Percentiles rank a stretch among this genome's conserved stretches.
These are phyloP conservation scores for Sturnira hondurensis DNA, from an alignment of 2,113 vertebrate genomes.

Conservation along the genomic window DNA sequence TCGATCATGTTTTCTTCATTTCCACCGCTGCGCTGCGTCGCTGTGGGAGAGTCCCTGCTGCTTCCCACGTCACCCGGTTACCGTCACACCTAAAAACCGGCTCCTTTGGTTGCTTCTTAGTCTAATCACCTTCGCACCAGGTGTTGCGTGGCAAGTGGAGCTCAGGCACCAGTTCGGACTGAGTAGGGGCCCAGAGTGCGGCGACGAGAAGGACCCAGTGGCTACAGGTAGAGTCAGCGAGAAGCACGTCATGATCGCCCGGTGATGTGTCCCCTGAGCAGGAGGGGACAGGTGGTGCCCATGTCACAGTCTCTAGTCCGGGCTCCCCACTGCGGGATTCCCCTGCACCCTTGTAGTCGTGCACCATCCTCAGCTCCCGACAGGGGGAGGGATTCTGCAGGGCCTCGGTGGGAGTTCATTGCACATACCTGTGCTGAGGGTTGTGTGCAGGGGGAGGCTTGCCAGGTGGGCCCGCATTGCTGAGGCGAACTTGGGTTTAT, in stretches of 20 bases:
- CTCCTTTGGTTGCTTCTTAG: too few species aligned
- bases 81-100: too few species aligned
- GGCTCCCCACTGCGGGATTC: background rate
- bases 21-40: background rate
- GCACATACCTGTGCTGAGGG: background rate
- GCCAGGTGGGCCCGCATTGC: too few species aligned
- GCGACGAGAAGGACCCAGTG: background rate
- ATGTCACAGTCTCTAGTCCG: too few species aligned
- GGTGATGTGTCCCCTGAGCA: background rate
- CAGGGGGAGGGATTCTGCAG: background rate
- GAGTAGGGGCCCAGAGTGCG: background rate
- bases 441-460: background rate
- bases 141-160: background rate
- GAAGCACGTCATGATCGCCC: background rate
- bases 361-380: background rate
- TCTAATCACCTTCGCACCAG: background rate
- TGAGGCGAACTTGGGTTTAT: background rate
- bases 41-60: background rate
- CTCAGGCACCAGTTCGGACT: background rate
- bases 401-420: background rate
- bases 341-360: background rate
- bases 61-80: background rate
- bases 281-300: background rate
- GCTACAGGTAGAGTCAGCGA: background rate
- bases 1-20: background rate